Evolutionary conservation across 2,888 invertebrate species (phyloP), one percentile per base, ranked within the genome.

Genomic region (Schizotus pectinicornis): DNA sequence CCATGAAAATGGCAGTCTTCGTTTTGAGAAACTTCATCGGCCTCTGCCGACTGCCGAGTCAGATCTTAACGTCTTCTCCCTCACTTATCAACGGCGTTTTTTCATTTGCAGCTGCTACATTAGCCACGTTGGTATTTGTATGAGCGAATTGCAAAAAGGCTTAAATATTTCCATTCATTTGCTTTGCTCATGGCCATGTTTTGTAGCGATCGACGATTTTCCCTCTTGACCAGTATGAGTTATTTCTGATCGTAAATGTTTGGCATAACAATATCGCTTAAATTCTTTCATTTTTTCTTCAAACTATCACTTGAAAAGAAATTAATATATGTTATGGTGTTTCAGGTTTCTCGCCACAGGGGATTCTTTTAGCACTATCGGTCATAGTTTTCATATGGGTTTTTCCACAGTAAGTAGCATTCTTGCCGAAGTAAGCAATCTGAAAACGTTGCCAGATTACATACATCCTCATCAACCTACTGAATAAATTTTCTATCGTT

Each of bases 341-440:
- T 63, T 59, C 43, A 65, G 67, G 43, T 63, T 47, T 65, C 38
- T 65, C 8, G 62, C 67, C 6, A 64, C 62, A 11, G 63, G 63
- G 45, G 62, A 65, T 41, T 38, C 33, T n/a, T 60, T 60, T 39
- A 38, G 38, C 42, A 65, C 58, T 48, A 61, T 65, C 39, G 58
- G 61, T 1, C 59, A 64, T 37, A 67, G 64, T 56, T 64, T 55
- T 56, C 54, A 59, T 9, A 57, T 63, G 47, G 66, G 64, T 1
- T 61, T 63, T 63, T 57, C 61, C 6, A 65, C 63, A 9, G 60
- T 67, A 13, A 39, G 63, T 56, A 11, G 14, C 8, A 59, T 65
- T 39, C 41, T 63, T 7, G 45, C 31, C 14, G 57, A 64, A 61
- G 56, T 64, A 11, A 62, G 59, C 57, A 34, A 59, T 67, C 34